Evolutionary conservation across 1,140 invertebrate genomes (phyloP).

Genomic region (Neodiprion pinetum): DNA sequence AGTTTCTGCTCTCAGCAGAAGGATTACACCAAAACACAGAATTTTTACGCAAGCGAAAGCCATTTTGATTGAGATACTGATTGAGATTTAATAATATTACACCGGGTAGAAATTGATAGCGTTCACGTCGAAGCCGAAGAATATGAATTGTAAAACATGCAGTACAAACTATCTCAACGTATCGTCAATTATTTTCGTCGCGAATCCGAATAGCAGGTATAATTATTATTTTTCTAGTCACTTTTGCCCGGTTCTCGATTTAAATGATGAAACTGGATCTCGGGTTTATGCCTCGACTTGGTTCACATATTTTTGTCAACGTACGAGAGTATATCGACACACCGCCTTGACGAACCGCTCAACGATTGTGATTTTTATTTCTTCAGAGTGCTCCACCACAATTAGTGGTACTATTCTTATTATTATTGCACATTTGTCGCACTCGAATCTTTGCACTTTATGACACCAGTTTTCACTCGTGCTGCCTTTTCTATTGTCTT

Average conservation of each 20-base stretch:
- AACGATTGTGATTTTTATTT: neutral
- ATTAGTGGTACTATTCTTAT: neutral
- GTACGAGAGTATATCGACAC: too few species aligned
- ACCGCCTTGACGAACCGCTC: too few species aligned
- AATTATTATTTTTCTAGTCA: too few species aligned
- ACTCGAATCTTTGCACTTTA: neutral
- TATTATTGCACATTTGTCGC: neutral
- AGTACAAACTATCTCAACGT: too few species aligned
- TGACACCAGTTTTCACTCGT: neutral
- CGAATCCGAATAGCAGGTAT: too few species aligned
- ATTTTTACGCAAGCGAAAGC: slow-evolving; percentile 22
- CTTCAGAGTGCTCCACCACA: neutral
- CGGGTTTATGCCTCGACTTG: too few species aligned
- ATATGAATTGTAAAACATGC: neutral
- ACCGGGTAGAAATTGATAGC: neutral
- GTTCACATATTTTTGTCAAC: too few species aligned
- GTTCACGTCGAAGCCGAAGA: neutral
- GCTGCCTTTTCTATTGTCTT: neutral
- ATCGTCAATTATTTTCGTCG: too few species aligned
- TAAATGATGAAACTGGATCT: too few species aligned
- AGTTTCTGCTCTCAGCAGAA: slow-evolving; percentile 48
- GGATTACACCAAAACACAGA: slow-evolving; percentile 45
- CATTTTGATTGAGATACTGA: neutral
- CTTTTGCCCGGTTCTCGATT: too few species aligned
- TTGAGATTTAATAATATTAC: neutral